Percentiles rank a stretch among this genome's conserved stretches.
Conservation (phyloP, 2,113 vertebrate genomes). For the Phalacrocorax brasilianus region DNA sequence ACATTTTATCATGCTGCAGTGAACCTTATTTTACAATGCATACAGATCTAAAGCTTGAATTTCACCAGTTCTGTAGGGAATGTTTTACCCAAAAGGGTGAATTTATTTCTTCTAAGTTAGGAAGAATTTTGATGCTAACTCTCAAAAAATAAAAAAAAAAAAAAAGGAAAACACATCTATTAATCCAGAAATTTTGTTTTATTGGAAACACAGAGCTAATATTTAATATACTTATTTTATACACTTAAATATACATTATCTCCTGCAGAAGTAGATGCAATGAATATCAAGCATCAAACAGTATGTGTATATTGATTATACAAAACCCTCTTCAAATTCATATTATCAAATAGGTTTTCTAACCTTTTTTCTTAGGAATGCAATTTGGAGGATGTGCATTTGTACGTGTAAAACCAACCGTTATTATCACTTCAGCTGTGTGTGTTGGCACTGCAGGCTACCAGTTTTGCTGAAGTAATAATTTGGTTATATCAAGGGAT, state of each 20-base stretch:
- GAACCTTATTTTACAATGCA: not conserved
- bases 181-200: not conserved
- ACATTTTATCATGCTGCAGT: not conserved
- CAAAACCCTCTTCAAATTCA: not conserved
- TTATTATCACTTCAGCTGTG: not conserved
- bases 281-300: constrained; percentile 11
- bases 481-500: not conserved
- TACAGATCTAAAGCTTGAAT: not conserved
- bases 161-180: not conserved
- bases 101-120: not conserved
- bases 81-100: not conserved
- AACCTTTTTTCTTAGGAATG: not conserved
- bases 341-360: not conserved
- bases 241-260: not conserved
- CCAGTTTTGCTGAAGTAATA: constrained; percentile 20
- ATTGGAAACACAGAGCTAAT: not conserved
- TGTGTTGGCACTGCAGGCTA: not conserved
- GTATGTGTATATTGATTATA: constrained; percentile 7
- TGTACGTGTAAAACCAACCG: not conserved
- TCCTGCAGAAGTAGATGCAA: not conserved
- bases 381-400: not conserved
- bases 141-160: not conserved
- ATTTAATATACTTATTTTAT: not conserved
- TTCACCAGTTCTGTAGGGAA: not conserved
- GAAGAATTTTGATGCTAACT: not conserved